Conservation (phyloP, 2,888 invertebrate species). For the Polymixis flavicincta region DNA sequence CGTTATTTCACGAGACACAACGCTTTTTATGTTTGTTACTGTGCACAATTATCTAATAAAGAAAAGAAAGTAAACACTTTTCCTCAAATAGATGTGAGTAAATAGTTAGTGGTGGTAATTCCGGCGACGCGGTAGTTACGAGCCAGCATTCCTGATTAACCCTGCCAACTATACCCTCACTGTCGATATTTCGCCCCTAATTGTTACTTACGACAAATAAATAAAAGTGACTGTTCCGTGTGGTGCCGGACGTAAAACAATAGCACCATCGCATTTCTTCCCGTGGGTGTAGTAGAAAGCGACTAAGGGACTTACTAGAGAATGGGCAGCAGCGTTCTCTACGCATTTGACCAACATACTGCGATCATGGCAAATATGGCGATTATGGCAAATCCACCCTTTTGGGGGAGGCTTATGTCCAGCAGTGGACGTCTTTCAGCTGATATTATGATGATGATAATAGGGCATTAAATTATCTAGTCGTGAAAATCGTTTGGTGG, state of each 20-base stretch:
- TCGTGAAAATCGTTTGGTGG: neutral
- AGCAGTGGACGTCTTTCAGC: too few species aligned
- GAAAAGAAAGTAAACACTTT: neutral
- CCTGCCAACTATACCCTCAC: slow-evolving; percentile 13
- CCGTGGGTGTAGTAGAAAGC: too few species aligned
- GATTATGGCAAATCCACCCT: too few species aligned
- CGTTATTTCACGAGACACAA: neutral
- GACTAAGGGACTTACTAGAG: too few species aligned
- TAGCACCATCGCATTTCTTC: too few species aligned
- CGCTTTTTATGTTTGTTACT: neutral
- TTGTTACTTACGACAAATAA: slow-evolving; percentile 43
- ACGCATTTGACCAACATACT: too few species aligned
- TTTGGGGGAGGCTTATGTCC: too few species aligned
- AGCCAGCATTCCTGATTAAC: slow-evolving; percentile 41
- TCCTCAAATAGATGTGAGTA: slow-evolving; percentile 12
- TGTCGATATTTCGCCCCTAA: slow-evolving; percentile 35
- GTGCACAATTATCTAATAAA: neutral
- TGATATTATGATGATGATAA: too few species aligned
- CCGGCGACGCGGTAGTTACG: slow-evolving; percentile 20
- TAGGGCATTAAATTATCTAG: neutral
- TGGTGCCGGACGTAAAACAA: too few species aligned
- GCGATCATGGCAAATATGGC: too few species aligned
- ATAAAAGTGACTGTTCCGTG: too few species aligned
- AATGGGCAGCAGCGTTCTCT: too few species aligned
- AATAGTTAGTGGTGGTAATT: slow-evolving; percentile 39